phyloP scores from a whole-genome alignment of 2,113 vertebrate species.

The Seriola dumerili region DNA sequence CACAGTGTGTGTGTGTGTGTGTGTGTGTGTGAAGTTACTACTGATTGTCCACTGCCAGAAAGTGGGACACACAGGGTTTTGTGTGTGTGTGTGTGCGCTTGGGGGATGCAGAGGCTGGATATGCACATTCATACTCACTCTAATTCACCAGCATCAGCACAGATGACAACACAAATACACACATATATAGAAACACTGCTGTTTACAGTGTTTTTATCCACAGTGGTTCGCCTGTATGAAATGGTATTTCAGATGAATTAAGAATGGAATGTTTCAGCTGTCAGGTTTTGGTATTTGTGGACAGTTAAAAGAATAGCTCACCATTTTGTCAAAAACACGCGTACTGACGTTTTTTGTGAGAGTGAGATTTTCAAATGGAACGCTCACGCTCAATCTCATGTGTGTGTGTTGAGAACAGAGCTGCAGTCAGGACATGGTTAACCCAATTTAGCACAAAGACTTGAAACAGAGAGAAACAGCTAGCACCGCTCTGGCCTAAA shows the following conservation, averaged over 20 bases:
- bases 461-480: neutral
- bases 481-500: neutral
- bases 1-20: conserved; percentile 1
- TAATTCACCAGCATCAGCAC: neutral
- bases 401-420: too few relatives aligned
- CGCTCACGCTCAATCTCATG: too few relatives aligned
- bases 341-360: too few relatives aligned
- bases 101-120: neutral
- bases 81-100: neutral
- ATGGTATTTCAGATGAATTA: neutral
- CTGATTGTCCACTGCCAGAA: conserved; percentile 21
- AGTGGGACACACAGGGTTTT: conserved; percentile 29
- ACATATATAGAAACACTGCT: neutral
- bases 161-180: neutral
- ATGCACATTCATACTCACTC: neutral
- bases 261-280: neutral
- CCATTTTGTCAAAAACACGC: too few relatives aligned
- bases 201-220: neutral
- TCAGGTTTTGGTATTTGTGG: too few relatives aligned
- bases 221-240: neutral
- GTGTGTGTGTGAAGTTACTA: conserved; percentile 3
- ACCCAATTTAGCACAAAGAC: neutral
- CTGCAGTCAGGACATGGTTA: neutral
- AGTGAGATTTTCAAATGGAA: too few relatives aligned
- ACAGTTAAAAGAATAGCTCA: too few relatives aligned